phyloP scores from a whole-genome alignment of 2,797 vertebrate genomes.

The Sphenodon punctatus region DNA sequence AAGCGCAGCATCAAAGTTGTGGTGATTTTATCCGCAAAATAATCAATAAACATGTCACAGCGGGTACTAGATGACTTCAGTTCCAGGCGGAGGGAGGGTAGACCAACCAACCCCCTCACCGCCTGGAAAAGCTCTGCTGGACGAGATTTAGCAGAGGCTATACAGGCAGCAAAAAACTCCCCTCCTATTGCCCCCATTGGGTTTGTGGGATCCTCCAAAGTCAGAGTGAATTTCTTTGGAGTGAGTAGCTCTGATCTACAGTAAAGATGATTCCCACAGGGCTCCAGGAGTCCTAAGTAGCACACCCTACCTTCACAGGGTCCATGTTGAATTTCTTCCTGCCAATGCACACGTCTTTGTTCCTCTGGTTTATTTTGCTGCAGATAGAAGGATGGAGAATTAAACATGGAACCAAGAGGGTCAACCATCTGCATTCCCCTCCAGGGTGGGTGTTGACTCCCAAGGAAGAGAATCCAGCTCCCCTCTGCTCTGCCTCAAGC shows the following conservation, averaged over 20 bases:
- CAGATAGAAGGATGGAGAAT: not conserved
- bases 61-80: too few species aligned
- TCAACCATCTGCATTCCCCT: not conserved
- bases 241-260: not conserved
- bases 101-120: too few species aligned
- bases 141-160: too few species aligned
- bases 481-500: not conserved
- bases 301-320: constrained; percentile 83
- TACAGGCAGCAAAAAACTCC: too few species aligned
- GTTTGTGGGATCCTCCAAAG: not conserved
- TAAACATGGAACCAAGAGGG: not conserved
- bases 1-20: too few species aligned
- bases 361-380: constrained; percentile 83
- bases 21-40: too few species aligned
- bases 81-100: too few species aligned
- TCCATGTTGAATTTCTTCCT: constrained; percentile 97
- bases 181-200: not conserved
- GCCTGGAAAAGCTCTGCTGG: too few species aligned
- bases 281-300: not conserved
- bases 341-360: constrained; percentile 80
- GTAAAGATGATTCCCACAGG: not conserved
- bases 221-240: not conserved
- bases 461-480: not conserved
- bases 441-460: not conserved
- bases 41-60: too few species aligned